A percentile compares a stretch with the other conserved stretches of the same genome.
Evolutionary conservation across 2,113 vertebrate genomes (phyloP).

Genomic region (Elephas maximus): DNA sequence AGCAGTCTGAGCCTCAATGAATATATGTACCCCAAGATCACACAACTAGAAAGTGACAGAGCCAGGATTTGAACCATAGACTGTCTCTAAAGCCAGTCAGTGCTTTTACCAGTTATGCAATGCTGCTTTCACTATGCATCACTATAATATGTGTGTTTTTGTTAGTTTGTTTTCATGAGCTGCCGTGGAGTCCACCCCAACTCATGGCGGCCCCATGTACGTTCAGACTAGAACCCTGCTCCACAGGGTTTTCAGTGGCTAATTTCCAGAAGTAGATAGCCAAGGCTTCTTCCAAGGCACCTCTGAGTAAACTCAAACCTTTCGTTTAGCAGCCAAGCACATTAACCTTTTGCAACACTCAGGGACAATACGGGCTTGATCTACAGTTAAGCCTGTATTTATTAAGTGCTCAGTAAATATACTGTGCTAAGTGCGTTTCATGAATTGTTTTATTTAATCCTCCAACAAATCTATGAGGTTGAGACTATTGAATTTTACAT

Average conservation of each 20-base stretch:
- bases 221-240: too few relatives aligned
- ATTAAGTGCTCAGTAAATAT: neutral
- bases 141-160: too few relatives aligned
- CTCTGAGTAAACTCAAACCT: too few relatives aligned
- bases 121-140: neutral
- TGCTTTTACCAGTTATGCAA: neutral
- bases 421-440: neutral
- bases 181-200: too few relatives aligned
- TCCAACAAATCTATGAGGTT: neutral
- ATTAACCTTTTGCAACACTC: too few relatives aligned
- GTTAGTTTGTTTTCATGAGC: too few relatives aligned
- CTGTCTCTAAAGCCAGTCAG: neutral
- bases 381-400: neutral
- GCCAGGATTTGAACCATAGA: neutral
- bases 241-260: too few relatives aligned
- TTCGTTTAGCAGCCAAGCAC: too few relatives aligned
- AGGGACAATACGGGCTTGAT: neutral
- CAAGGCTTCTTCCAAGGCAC: too few relatives aligned
- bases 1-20: neutral
- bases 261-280: too few relatives aligned
- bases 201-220: too few relatives aligned
- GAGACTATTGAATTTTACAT: neutral
- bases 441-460: conserved; percentile 33
- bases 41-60: neutral
- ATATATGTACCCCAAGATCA: neutral